phyloP scores from a whole-genome alignment of 2,113 vertebrate species.

The Limnothrissa miodon region DNA sequence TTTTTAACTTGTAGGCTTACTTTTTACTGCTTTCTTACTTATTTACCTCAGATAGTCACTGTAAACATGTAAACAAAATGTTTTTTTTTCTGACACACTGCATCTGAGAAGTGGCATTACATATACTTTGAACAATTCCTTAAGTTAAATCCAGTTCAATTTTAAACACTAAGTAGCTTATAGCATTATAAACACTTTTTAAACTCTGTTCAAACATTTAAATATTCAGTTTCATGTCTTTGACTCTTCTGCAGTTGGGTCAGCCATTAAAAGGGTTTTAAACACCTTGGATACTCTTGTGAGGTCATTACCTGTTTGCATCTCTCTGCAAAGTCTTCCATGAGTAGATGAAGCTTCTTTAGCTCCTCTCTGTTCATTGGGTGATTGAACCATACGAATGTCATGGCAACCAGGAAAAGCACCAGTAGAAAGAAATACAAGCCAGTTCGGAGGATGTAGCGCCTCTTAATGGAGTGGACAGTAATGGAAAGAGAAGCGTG shows the following conservation, averaged over 20 bases:
- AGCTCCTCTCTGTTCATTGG: constrained; percentile 34
- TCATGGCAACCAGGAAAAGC: constrained; percentile 46
- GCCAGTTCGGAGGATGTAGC: constrained; percentile 53
- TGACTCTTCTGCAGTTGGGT: background rate
- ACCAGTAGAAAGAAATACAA: constrained; percentile 57
- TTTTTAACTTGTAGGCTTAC: no score
- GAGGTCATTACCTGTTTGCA: background rate
- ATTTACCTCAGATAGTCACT: no score
- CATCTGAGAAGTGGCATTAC: background rate
- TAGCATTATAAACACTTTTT: background rate
- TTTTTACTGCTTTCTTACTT: background rate
- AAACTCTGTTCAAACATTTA: background rate
- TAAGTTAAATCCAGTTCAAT: background rate
- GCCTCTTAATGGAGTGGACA: constrained; percentile 54
- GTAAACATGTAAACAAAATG: no score
- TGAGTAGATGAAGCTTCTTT: background rate
- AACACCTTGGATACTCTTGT: background rate
- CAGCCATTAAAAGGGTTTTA: constrained; percentile 1
- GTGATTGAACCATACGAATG: constrained; percentile 5
- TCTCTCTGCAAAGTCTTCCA: constrained; percentile 2
- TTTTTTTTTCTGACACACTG: no score
- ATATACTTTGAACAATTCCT: background rate
- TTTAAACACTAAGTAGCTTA: background rate
- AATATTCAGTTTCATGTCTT: background rate
- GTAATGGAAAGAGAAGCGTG: background rate